Evolutionary conservation across 2,797 vertebrate genomes (phyloP).

Genomic region (Simalia tracyae): DNA sequence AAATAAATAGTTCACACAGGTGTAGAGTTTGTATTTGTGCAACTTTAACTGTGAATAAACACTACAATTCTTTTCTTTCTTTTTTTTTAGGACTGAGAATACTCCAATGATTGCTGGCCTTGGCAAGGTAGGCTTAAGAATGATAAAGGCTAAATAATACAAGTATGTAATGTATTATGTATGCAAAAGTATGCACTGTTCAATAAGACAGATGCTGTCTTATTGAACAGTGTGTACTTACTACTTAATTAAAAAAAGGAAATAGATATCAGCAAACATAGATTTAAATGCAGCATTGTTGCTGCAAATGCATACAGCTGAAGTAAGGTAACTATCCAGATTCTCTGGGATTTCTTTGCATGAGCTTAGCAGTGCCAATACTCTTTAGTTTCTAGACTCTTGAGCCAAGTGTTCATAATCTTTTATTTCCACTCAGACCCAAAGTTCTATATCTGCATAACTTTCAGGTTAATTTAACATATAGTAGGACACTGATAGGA

Average conservation of each 20-base stretch:
- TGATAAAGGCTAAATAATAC: not conserved
- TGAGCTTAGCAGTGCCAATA: not conserved
- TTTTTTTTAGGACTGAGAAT: slow-evolving; percentile 89
- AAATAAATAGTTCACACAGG: not conserved
- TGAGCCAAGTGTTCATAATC: not conserved
- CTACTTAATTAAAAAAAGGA: not conserved
- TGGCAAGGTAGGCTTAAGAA: slow-evolving; percentile 83
- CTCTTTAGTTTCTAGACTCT: not conserved
- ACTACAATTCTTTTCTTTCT: not conserved
- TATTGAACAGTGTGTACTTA: not conserved
- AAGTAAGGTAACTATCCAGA: not conserved
- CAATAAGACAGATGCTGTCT: not conserved
- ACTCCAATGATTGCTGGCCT: slow-evolving; percentile 95
- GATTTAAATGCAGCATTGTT: not conserved
- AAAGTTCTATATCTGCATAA: not conserved
- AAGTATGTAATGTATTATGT: not conserved
- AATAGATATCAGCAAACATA: not conserved
- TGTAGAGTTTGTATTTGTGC: not conserved
- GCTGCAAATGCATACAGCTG: not conserved
- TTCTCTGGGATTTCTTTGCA: not conserved
- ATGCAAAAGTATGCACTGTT: too few species aligned
- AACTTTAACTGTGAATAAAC: not conserved
- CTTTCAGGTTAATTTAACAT: not conserved
- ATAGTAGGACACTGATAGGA: not conserved
- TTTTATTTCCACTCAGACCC: not conserved